phyloP scores from a whole-genome alignment of 2,113 vertebrate species.

The Meles meles region DNA sequence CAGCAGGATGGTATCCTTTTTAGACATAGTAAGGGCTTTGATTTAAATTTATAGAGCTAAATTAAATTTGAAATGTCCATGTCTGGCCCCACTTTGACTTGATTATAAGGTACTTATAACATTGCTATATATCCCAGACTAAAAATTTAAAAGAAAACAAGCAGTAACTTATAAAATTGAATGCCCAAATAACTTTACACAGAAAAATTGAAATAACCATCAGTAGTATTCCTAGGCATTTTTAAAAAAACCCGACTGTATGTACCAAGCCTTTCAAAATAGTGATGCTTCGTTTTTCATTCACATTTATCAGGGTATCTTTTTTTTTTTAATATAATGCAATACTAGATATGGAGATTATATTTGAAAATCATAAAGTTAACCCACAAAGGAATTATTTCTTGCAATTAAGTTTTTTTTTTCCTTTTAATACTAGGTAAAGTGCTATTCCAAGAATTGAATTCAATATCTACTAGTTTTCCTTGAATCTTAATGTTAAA shows the following conservation, averaged over 20 bases:
- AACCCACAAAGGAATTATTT: conserved; percentile 7
- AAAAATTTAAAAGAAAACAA: background rate
- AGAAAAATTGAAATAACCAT: background rate
- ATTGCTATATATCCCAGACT: background rate
- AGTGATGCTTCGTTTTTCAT: background rate
- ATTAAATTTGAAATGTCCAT: background rate
- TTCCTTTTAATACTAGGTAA: conserved; percentile 9
- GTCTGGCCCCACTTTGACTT: background rate
- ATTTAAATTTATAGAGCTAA: background rate
- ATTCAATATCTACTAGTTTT: conserved; percentile 45
- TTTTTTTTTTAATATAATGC: background rate
- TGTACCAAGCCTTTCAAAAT: background rate
- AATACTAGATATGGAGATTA: background rate
- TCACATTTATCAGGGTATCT: background rate
- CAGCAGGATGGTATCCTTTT: background rate
- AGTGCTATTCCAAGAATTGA: conserved; percentile 61
- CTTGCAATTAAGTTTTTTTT: conserved; percentile 24
- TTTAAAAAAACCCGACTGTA: background rate
- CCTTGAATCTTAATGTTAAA: conserved; percentile 27
- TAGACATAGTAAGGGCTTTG: background rate
- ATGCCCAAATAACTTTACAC: background rate
- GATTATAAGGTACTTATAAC: background rate
- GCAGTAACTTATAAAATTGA: background rate
- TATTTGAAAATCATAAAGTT: background rate
- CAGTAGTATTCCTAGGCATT: background rate